These are phyloP conservation scores for Podarcis raffonei DNA, from an alignment of 2,113 vertebrate species.

Conservation along the genomic window DNA sequence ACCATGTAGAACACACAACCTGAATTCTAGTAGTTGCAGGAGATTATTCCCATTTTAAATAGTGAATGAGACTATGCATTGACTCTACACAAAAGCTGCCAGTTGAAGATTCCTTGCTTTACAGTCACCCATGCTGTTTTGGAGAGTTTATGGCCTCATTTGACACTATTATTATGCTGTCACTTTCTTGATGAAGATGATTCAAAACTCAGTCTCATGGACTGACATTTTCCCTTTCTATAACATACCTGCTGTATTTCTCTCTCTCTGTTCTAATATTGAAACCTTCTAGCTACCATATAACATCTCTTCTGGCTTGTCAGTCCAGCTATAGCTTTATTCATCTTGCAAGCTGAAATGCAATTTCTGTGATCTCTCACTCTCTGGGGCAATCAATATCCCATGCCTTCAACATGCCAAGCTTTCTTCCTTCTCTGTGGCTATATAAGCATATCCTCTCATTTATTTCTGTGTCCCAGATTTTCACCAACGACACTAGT, in stretches of 20 bases:
- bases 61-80: background rate
- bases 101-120: background rate
- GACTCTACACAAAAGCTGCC: background rate
- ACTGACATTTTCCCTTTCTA: background rate
- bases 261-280: background rate
- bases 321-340: background rate
- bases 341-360: slow-evolving; percentile 11
- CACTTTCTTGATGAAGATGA: background rate
- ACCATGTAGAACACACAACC: background rate
- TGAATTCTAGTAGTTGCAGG: background rate
- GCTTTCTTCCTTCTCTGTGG: background rate
- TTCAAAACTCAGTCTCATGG: background rate
- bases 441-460: background rate
- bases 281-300: background rate
- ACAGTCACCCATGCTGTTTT: background rate
- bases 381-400: background rate
- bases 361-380: slow-evolving; percentile 12
- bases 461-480: background rate
- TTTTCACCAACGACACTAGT: background rate
- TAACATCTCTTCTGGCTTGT: background rate
- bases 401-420: background rate
- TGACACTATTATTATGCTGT: background rate
- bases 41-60: background rate
- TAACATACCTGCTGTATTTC: background rate
- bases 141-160: background rate